These are phyloP conservation scores for Parotocinclus haroldoi DNA, from an alignment of 2,797 vertebrate species.

Conservation along the genomic window DNA sequence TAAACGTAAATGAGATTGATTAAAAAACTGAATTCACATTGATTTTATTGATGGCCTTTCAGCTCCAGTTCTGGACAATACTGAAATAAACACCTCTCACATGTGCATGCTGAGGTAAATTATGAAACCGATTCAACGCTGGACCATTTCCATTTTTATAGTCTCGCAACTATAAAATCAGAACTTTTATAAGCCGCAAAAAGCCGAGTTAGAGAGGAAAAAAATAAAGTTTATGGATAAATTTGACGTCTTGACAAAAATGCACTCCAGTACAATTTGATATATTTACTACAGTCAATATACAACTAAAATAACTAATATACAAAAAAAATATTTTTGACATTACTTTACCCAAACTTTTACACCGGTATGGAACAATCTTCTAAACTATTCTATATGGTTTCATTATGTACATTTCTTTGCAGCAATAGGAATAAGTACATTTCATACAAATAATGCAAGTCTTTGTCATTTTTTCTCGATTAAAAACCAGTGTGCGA, in stretches of 20 bases:
- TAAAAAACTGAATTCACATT: constrained; percentile 68
- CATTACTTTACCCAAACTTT: constrained; percentile 86
- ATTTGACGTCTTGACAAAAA: constrained; percentile 81
- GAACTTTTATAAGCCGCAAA: constrained; percentile 60
- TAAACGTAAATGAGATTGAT: constrained; percentile 27
- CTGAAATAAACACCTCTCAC: constrained; percentile 94
- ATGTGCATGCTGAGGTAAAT: constrained; percentile 96
- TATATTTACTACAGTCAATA: constrained; percentile 98
- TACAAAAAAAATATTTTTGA: constrained; percentile 97
- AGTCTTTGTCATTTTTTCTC: constrained; percentile 52
- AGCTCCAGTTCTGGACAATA: constrained; percentile 79
- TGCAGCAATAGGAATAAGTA: constrained; percentile 61
- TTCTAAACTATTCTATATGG: constrained; percentile 83
- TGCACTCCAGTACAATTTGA: constrained; percentile 95
- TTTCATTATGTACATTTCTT: constrained; percentile 80
- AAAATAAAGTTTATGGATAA: constrained; percentile 77
- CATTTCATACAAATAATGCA: constrained; percentile 58
- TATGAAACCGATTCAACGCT: constrained; percentile 88
- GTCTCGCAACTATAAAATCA: constrained; percentile 72
- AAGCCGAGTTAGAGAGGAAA: constrained; percentile 58
- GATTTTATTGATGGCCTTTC: constrained; percentile 78
- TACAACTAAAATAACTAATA: constrained; percentile 94
- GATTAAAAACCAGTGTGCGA: constrained; percentile 57
- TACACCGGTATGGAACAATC: constrained; percentile 79
- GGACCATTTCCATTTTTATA: constrained; percentile 81